Percentiles rank a stretch among this genome's conserved stretches.
phyloP scores from a whole-genome alignment of 1,140 invertebrate genomes.

The Parasteatoda tepidariorum region DNA sequence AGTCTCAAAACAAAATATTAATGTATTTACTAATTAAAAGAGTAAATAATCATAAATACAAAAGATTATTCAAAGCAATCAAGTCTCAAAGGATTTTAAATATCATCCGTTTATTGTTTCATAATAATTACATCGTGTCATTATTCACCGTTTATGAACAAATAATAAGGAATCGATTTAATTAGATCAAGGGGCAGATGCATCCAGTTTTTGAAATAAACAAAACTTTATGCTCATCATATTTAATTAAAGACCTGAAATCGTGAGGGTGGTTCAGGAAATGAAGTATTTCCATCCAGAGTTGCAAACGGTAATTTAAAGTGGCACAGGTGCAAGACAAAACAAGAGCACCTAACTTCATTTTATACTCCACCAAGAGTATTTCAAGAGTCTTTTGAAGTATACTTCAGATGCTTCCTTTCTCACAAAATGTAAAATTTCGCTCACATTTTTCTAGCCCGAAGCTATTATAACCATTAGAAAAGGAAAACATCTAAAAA shows the following conservation, averaged over 20 bases:
- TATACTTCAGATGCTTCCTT: background rate
- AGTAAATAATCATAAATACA: too few relatives aligned
- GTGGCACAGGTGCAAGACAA: background rate
- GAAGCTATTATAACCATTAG: background rate
- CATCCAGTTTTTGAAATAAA: background rate
- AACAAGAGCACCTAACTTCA: background rate
- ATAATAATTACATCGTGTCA: too few relatives aligned
- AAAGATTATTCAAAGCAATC: too few relatives aligned
- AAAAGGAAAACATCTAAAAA: slow-evolving; percentile 1
- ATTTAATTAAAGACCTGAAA: background rate
- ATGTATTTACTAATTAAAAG: too few relatives aligned
- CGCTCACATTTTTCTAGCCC: background rate
- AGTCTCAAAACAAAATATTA: too few relatives aligned
- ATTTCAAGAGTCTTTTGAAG: background rate
- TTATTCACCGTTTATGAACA: too few relatives aligned
- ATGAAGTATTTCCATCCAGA: background rate
- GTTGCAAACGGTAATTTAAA: background rate
- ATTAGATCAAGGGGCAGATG: too few relatives aligned
- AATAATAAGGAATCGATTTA: too few relatives aligned
- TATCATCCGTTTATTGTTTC: too few relatives aligned
- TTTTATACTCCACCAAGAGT: background rate
- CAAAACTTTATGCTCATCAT: background rate
- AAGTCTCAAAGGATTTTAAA: too few relatives aligned
- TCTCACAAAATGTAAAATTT: background rate
- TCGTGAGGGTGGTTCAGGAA: background rate